Base-by-base conservation (phyloP, 1,140 invertebrate genomes). In the Goniozus legneri region DNA sequence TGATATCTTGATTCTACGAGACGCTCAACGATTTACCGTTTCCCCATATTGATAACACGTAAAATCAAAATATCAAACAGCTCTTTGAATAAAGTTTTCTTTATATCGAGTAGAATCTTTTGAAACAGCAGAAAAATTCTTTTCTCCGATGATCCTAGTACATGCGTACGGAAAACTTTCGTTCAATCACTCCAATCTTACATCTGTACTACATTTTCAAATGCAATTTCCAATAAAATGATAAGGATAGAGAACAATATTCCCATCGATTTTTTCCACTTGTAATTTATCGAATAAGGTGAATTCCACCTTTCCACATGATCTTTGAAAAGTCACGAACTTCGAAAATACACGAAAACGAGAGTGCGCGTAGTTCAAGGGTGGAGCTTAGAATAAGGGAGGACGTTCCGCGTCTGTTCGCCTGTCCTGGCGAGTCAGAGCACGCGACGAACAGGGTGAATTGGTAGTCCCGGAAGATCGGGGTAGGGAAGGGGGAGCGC, bases 361-460 rank as follows among this genome's bases (percentile, higher is more conserved):
- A 32, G 39, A 48, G 38, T 56, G 58, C 63, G 51, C 58, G 55
- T 57, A n/a, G 46, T 53, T 51, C 51, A 67, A 73, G 67, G 68
- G 68, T 70, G 70, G 70, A 66, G 68, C 67, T 69, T 73, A 67
- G 67, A 67, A 62, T 61, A 71, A 70, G 67, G 70, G 70, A 70
- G 70, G 56, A 61, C 57, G 56, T 58, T 47, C 32, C n/a, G 34
- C 35, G 44, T 40, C 54, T 52, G 47, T 40, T 48, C 60, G 54
- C 54, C 45, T 54, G 45, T 60, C 45, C 53, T 41, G 51, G 55
- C 62, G 47, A 51, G 43, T 46, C 34, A 39, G 49, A 19, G 24
- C 50, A 58, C 44, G 58, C 50, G 55, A 39, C 51, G 53, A 52
- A 52, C 39, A 40, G 38, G 18, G 38, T 2, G 15, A 16, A 16